phyloP scores from a whole-genome alignment of 2,113 vertebrate genomes.

The Phrynocephalus versicolor region DNA sequence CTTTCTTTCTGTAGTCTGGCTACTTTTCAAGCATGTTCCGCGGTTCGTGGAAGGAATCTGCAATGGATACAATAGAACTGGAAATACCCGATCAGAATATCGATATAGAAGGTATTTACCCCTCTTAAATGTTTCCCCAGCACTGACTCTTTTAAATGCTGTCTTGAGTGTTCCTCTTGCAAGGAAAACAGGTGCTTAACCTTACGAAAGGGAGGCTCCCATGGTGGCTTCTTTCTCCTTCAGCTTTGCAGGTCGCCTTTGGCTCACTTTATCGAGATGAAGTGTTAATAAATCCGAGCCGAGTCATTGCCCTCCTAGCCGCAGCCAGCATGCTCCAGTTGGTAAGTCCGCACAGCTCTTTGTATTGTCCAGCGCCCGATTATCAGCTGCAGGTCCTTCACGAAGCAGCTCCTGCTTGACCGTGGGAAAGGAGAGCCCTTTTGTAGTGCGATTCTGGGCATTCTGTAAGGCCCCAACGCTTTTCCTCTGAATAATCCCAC shows the following conservation, averaged over 20 bases:
- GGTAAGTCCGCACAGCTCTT: slow-evolving; percentile 76
- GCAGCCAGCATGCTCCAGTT: slow-evolving; percentile 97
- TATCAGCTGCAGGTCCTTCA: background rate
- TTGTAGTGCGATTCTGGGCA: background rate
- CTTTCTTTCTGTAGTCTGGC: slow-evolving; percentile 81
- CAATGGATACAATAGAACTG: slow-evolving; percentile 90
- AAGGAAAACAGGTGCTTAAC: background rate
- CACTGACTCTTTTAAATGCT: background rate
- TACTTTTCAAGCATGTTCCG: slow-evolving; percentile 99
- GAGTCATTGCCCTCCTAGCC: slow-evolving; percentile 91
- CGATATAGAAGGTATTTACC: slow-evolving; percentile 86
- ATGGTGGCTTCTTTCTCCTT: slow-evolving; percentile 33
- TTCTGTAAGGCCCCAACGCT: background rate
- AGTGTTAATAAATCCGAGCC: slow-evolving; percentile 93
- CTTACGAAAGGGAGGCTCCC: background rate
- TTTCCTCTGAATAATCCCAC: accelerated
- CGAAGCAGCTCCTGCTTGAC: background rate
- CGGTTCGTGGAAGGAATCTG: slow-evolving; percentile 97
- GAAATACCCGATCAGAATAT: slow-evolving; percentile 98
- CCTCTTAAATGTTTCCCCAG: background rate
- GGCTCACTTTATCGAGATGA: slow-evolving; percentile 96
- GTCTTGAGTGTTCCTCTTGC: background rate
- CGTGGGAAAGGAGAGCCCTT: background rate
- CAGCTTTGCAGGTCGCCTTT: slow-evolving; percentile 95
- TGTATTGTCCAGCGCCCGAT: too few species aligned